Evolutionary conservation across 2,113 vertebrate genomes (phyloP), one percentile per base, ranked within the genome.

Genomic region (Haplotaxodon microlepis): DNA sequence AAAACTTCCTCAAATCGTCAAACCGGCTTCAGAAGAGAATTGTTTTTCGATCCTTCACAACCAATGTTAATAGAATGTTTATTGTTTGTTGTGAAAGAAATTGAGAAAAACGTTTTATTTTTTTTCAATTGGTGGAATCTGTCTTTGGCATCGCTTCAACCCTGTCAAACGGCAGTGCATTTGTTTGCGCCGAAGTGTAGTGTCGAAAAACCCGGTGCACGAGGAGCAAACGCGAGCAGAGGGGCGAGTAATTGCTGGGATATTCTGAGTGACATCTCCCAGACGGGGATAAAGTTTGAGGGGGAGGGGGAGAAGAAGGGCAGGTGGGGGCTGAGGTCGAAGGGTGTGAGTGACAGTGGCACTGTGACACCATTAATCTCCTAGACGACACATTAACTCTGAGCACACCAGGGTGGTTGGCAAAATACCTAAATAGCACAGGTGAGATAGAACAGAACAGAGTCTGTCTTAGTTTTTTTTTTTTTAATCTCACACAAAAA

Each of bases 191-290:
- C 45, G 53, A 87, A 61, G 53, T 50, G 42, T 45, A 38, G 66
- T 57, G 61, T 81, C 73, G 63, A 83, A 84, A 83, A 87, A 88
- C 53, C 13, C 1, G 10, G 6, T 5, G 10, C 63, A 17, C 29
- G 42, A 29, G 27, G 66, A 81, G 61, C 81, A 86, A 88, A 83
- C 78, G 27, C 17, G 38, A 89, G 85, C 29, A 79, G 69, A 89
- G 45, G 84, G 66, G 81, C 50, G 24, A 88, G 85, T 92, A 92
- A 96, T 95, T 92, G 92, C 85, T 13, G 73, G 24, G 63, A 86
- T 87, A 89, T 90, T 91, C 85, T 90, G 89, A 90, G 87, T 90
- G 94, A 89, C 93, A 90, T 90, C 81, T 92, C 80, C 53, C 47
- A 42, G 63, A 54, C 66, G 63, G 69, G 57, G 50, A 83, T 90